Base-by-base conservation (phyloP, 2,888 invertebrate genomes). In the Acanthosepion lycidas region DNA sequence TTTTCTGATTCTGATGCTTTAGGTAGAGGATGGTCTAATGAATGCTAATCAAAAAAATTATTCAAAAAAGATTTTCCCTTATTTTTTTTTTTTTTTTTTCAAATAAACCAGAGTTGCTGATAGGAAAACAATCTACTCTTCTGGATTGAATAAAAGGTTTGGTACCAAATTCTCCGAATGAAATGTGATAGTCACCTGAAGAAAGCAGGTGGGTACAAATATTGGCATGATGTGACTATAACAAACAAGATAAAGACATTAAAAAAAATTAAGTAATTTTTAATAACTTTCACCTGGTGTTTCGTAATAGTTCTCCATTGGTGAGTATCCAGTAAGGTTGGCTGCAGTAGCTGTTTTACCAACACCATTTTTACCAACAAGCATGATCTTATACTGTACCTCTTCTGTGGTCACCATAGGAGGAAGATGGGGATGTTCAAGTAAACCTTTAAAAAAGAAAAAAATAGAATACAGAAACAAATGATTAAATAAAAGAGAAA, bases 301-400 rank as follows among this genome's bases (percentile, higher is more conserved):
- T 95, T 97, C 97, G 95, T 96, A 96, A 95, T 98, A 98, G 49
- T 95, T 95, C 78, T 96, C 96, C 15, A 97, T 97, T 42, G 97
- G 96, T 49, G 97, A 96, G 94, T 97, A 97, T 28, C 98, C 98
- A 48, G 98, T 97, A 2, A 98, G 96, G 95, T 98, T 97, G 49
- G 98, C 97, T 59, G 98, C 97, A 0, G 98, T 97, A 42, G 97
- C 97, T 3, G 98, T 98, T 96, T 98, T 98, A 4, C 98, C 98
- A 49, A 98, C 98, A 2, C 98, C 98, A 42, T 98, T 97, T 96
- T 98, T 98, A 15, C 98, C 98, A 91, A 97, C 97, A 95, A 98
- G 97, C 95, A 98, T 98, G 93, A 98, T 96, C 96, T 98, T 98
- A 96, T 98, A 98, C 15, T 97, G 97, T 9, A 98, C 98, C 97